These are phyloP conservation scores for Microcebus murinus DNA, from an alignment of 2,113 vertebrate genomes.

Conservation along the genomic window DNA sequence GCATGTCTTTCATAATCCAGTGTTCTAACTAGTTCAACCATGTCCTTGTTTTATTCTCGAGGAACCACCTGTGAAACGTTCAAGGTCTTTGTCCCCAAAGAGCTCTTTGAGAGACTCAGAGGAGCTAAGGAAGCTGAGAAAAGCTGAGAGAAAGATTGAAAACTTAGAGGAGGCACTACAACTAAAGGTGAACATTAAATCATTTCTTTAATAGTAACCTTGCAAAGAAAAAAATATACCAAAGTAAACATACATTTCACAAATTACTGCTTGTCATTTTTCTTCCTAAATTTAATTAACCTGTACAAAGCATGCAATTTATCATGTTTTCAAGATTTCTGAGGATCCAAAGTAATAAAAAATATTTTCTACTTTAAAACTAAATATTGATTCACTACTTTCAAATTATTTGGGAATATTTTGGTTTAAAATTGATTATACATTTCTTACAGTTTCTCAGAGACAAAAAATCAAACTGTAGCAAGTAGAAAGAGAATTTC, in stretches of 20 bases:
- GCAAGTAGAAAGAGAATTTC: conserved; percentile 29
- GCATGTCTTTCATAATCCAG: conserved; percentile 90
- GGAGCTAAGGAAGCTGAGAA: conserved; percentile 84
- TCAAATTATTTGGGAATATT: conserved; percentile 29
- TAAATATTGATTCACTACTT: conserved; percentile 48
- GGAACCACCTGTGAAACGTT: conserved; percentile 94
- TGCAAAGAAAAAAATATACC: conserved; percentile 70
- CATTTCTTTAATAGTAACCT: conserved; percentile 68
- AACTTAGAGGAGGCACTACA: conserved; percentile 89
- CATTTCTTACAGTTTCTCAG: not conserved
- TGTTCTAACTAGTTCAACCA: conserved; percentile 91
- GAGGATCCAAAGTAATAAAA: conserved; percentile 3
- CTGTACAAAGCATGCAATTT: conserved; percentile 14
- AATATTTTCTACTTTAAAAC: conserved; percentile 49
- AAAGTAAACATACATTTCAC: conserved; percentile 78
- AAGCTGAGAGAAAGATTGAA: conserved; percentile 88
- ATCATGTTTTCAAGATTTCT: conserved; percentile 53
- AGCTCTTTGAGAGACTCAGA: conserved; percentile 85
- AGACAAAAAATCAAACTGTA: not conserved
- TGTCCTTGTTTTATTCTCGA: conserved; percentile 92
- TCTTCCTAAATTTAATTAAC: conserved; percentile 55
- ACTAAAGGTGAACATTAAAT: conserved; percentile 90
- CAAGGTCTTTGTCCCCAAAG: conserved; percentile 96
- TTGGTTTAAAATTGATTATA: conserved; percentile 23
- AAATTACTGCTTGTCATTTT: conserved; percentile 62